These are phyloP conservation scores for Enchytraeus crypticus DNA, from an alignment of 2,888 invertebrate species.

Conservation along the genomic window DNA sequence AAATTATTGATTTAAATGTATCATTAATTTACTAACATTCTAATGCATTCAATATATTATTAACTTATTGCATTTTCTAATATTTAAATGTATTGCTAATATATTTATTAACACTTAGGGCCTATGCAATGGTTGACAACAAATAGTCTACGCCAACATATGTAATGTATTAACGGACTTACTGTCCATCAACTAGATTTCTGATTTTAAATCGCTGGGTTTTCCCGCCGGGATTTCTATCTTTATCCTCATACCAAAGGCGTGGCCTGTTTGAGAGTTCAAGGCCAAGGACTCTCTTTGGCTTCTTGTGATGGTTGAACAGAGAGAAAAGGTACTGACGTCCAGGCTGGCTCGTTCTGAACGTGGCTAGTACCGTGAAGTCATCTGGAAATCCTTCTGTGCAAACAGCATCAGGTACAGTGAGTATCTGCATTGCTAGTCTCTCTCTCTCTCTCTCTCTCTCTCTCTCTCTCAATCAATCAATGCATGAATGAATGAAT, in stretches of 20 bases:
- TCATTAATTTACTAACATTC: too few species aligned
- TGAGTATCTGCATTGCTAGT: too few species aligned
- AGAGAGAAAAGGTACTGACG: neutral
- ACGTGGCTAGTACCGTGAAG: conserved; percentile 1
- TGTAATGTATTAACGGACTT: neutral
- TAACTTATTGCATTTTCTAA: too few species aligned
- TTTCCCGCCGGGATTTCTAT: conserved; percentile 1
- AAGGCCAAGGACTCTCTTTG: neutral
- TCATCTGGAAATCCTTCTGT: conserved; percentile 4
- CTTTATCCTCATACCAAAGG: conserved; percentile 1
- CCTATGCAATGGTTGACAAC: too few species aligned
- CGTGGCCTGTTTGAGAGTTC: neutral
- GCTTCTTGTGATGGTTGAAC: neutral
- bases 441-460: too few species aligned
- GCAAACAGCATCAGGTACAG: neutral
- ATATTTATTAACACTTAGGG: too few species aligned
- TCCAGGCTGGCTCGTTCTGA: neutral
- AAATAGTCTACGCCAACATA: neutral
- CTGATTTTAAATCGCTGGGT: neutral
- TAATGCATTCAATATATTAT: too few species aligned
- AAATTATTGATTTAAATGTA: too few species aligned
- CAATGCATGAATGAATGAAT: too few species aligned
- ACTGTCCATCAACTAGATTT: conserved; percentile 1
- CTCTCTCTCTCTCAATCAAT: too few species aligned
- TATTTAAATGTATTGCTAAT: too few species aligned